phyloP scores from a whole-genome alignment of 2,113 vertebrate species.

The Halcyon senegalensis region DNA sequence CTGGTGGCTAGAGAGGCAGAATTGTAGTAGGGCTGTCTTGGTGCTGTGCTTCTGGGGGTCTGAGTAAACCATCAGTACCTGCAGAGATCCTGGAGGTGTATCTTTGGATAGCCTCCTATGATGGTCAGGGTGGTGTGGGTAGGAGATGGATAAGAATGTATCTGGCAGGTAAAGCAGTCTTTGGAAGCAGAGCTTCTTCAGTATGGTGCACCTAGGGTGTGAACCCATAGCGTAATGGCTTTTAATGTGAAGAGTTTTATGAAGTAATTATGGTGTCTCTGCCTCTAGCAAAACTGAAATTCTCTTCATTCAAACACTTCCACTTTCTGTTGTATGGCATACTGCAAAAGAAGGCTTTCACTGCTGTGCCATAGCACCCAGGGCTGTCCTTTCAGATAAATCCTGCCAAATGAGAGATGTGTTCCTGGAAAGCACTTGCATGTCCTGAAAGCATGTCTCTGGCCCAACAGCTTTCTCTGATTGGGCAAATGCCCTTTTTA shows the following conservation, averaged over 20 bases:
- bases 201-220: too few species aligned
- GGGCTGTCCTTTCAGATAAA: not conserved
- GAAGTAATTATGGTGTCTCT: not conserved
- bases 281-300: not conserved
- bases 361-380: not conserved
- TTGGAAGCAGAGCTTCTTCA: not conserved
- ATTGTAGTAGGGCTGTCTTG: not conserved
- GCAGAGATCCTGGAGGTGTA: not conserved
- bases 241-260: not conserved
- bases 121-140: not conserved
- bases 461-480: not conserved
- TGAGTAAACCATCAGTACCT: not conserved
- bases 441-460: not conserved
- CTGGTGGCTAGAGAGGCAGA: not conserved
- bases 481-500: not conserved
- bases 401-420: not conserved
- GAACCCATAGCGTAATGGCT: fast-evolving
- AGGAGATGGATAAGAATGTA: not conserved
- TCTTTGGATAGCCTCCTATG: not conserved
- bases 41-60: not conserved
- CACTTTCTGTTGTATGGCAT: not conserved
- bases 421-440: not conserved
- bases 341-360: not conserved
- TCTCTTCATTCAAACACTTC: not conserved
- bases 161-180: not conserved